Conservation (phyloP, 1,140 invertebrate species). For the Tetragnatha versicolor region DNA sequence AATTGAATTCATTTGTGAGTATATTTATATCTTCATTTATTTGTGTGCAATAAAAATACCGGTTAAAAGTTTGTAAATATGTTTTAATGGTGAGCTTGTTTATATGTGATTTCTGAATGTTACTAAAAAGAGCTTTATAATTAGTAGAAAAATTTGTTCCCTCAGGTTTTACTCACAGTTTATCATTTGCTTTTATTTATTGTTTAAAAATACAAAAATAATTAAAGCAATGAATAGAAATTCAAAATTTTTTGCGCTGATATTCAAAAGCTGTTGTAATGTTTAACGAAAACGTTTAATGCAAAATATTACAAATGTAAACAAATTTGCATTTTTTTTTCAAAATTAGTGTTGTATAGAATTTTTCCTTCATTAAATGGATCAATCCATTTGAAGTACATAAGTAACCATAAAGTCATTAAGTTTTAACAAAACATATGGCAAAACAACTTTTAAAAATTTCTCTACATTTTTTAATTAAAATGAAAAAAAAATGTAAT, state of each 20-base stretch:
- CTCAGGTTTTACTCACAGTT: not conserved
- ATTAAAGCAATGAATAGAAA: not conserved
- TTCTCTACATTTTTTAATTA: no score
- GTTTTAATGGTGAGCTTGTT: constrained; percentile 2
- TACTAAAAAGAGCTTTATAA: not conserved
- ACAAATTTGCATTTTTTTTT: no score
- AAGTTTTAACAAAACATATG: no score
- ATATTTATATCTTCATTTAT: not conserved
- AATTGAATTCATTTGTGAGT: not conserved
- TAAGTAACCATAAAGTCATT: no score
- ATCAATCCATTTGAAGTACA: no score
- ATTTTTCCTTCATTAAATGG: no score
- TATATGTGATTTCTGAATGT: not conserved
- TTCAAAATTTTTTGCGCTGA: not conserved
- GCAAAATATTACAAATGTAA: no score
- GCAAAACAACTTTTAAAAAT: no score
- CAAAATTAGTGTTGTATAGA: no score
- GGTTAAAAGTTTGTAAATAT: constrained; percentile 41
- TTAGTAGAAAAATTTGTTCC: not conserved
- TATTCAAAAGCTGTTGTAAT: not conserved
- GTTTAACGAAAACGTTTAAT: no score
- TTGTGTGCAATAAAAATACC: constrained; percentile 43
- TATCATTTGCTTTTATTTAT: not conserved
- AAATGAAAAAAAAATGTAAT: no score
- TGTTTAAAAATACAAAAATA: not conserved